Conservation (phyloP, 2,797 vertebrate genomes). For the Tapera naevia region DNA sequence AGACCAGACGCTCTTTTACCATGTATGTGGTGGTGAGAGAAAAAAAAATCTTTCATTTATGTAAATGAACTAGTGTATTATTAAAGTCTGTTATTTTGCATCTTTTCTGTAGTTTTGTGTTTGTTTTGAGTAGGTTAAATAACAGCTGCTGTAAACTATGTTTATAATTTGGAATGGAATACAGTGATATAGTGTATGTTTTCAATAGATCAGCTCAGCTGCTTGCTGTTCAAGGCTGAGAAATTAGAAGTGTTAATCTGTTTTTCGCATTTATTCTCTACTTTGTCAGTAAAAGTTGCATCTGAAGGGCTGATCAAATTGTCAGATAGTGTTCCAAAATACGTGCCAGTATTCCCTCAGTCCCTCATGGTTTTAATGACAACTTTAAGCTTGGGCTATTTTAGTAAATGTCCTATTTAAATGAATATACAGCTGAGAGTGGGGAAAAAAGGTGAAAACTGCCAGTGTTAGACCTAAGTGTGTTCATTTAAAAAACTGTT, state of each 20-base stretch:
- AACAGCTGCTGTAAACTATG: not conserved
- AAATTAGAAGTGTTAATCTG: not conserved
- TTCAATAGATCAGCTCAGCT: not conserved
- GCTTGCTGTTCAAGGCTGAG: not conserved
- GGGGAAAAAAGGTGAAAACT: not conserved
- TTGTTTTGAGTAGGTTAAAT: not conserved
- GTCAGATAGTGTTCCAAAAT: not conserved
- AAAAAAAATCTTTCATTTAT: not conserved
- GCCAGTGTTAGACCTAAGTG: not conserved
- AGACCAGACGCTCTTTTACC: not conserved
- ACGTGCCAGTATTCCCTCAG: not conserved
- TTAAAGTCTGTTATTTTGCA: not conserved
- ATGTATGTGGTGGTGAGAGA: fast-evolving
- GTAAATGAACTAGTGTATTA: not conserved
- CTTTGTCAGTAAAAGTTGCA: slow-evolving; percentile 5
- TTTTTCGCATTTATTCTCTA: not conserved
- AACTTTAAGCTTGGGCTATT: slow-evolving; percentile 25
- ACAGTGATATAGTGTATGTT: not conserved
- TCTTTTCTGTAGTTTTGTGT: not conserved
- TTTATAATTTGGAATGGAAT: not conserved
- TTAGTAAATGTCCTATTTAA: slow-evolving; percentile 43
- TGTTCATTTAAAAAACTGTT: not conserved
- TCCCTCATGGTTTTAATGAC: not conserved
- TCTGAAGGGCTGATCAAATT: not conserved
- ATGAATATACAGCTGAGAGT: not conserved